Conservation (phyloP, 1,140 invertebrate genomes). For the Bilobella aurantiaca region DNA sequence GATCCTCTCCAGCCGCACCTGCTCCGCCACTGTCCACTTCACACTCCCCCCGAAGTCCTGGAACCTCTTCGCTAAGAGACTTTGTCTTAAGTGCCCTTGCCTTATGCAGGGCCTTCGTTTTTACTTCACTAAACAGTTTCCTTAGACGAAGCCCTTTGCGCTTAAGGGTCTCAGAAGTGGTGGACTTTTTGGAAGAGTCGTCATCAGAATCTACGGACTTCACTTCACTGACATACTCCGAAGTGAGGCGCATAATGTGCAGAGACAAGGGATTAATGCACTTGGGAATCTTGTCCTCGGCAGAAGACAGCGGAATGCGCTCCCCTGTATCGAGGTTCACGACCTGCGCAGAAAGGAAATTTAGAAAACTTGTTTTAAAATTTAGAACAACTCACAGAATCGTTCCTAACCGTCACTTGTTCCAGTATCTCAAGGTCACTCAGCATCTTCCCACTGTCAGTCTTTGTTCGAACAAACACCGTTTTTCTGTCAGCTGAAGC, state of each 20-base stretch:
- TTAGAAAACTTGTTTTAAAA: constrained; percentile 10
- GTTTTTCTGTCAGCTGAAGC: neutral
- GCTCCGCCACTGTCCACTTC: neutral
- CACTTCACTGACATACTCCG: constrained; percentile 58
- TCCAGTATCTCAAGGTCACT: constrained; percentile 34
- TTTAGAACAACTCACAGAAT: neutral
- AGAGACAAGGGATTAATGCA: constrained; percentile 84
- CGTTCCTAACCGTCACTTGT: constrained; percentile 34
- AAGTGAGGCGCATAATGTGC: constrained; percentile 87
- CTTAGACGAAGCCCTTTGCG: constrained; percentile 59
- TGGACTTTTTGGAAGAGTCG: constrained; percentile 59
- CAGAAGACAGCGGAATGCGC: constrained; percentile 71
- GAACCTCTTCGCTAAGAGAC: neutral
- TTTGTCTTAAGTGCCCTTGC: constrained; percentile 59
- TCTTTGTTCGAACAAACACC: constrained; percentile 50
- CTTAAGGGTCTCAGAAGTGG: constrained; percentile 34
- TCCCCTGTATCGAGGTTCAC: constrained; percentile 89
- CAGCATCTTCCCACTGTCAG: constrained; percentile 55
- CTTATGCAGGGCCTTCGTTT: constrained; percentile 79
- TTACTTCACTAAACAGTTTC: constrained; percentile 71
- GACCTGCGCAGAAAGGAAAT: constrained; percentile 48
- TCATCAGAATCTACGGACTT: constrained; percentile 71
- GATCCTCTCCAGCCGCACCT: constrained; percentile 11
- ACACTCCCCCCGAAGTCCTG: neutral
- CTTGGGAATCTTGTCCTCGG: constrained; percentile 78